A percentile compares a stretch with the other conserved stretches of the same genome.
Conservation (phyloP, 2,888 invertebrate species). For the Syrista parreyssii region DNA sequence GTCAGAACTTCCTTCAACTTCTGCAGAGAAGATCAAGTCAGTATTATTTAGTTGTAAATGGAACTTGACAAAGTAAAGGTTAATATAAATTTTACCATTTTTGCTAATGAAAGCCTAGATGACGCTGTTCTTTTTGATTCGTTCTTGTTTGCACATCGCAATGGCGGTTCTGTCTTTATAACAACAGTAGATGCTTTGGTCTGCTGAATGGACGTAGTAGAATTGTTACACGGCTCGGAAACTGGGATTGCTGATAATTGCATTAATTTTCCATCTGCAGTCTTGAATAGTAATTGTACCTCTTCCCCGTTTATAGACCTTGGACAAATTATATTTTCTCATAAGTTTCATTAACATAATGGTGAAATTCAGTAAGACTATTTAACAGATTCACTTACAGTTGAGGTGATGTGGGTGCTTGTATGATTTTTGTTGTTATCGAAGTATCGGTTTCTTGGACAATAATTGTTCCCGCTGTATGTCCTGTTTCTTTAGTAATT, state of each 20-base stretch:
- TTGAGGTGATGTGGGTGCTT: slow-evolving; percentile 28
- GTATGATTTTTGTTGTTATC: slow-evolving; percentile 31
- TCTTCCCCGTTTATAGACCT: slow-evolving; percentile 59
- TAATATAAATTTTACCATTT: slow-evolving; percentile 53
- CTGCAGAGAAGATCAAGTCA: slow-evolving; percentile 50
- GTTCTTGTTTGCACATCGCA: slow-evolving; percentile 30
- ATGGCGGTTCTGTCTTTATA: slow-evolving; percentile 43
- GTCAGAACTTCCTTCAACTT: slow-evolving; percentile 67
- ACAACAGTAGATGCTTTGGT: slow-evolving; percentile 41
- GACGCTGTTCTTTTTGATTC: slow-evolving; percentile 21
- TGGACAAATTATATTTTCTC: slow-evolving; percentile 10
- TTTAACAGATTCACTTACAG: slow-evolving; percentile 36
- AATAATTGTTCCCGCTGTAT: slow-evolving; percentile 37
- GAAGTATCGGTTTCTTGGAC: slow-evolving; percentile 46
- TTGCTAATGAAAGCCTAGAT: slow-evolving; percentile 51
- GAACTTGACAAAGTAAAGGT: neutral
- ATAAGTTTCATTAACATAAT: slow-evolving; percentile 8
- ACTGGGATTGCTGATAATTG: slow-evolving; percentile 65
- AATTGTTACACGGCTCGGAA: slow-evolving; percentile 30
- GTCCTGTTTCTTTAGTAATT: slow-evolving; percentile 19
- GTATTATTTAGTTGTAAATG: slow-evolving; percentile 8
- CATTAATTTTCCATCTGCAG: slow-evolving; percentile 69
- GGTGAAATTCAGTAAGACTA: neutral
- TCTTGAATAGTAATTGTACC: slow-evolving; percentile 68
- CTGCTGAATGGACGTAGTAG: slow-evolving; percentile 21